Evolutionary conservation across 2,888 invertebrate genomes (phyloP), one percentile per base, ranked within the genome.

Genomic region (Mythimna ferrago): DNA sequence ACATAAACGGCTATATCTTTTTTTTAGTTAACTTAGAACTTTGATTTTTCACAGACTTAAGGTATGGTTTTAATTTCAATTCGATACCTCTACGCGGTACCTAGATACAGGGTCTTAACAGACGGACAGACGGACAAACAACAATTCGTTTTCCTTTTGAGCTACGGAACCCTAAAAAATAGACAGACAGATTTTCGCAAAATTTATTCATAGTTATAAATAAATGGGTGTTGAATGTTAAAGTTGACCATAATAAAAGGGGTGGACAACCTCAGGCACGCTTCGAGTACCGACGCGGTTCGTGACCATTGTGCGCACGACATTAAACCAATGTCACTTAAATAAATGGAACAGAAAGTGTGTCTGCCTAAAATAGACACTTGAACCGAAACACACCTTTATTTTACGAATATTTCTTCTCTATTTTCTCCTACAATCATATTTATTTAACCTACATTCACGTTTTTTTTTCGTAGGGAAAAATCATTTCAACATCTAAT

Each of bases 221-320:
- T 21, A 53, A 66, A 16, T 3, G 41, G 5, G 53, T 38, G 44
- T 54, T 64, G 14, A 54, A 38, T 56, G 19, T 10, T 53, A 11
- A 64, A 63, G 11, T 16, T 48, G 3, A 11, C 26, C 41, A 7
- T n/a, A 56, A 61, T 26, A 7, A 10, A 6, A 76, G 54, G 48
- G 58, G 26, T 38, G 0, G 44, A 35, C n/a, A 67, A 75, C 41
- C 16, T 19, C 41, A 44, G 26, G 44, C 14, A 35, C 44, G 35
- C 19, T 5, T 32, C 10, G 26, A 57, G n/a, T n/a, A 41, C 48
- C 6, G 48, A 16, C 41, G 5, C 44, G 53, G 2, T 38, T 58
- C 57, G 26, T 54, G 38, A 64, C 44, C 53, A 32, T 53, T 69
- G 35, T 58, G 58, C 14, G 44, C 53, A 44, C 53, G 16, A 57